phyloP scores from a whole-genome alignment of 2,888 invertebrate genomes.

The Acanthosepion pharaonis region DNA sequence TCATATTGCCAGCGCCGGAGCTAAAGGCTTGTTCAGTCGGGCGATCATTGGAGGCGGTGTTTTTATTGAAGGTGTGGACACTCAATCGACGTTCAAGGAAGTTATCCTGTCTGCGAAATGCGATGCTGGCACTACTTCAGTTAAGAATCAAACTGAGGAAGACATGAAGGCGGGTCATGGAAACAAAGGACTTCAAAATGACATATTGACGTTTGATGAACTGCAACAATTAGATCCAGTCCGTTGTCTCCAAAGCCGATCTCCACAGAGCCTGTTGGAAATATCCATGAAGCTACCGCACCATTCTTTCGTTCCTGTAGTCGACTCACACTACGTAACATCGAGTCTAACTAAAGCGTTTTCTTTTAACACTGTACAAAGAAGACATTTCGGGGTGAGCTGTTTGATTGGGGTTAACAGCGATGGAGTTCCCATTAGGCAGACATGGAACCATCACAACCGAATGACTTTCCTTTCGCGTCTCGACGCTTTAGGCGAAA shows the following conservation, averaged over 20 bases:
- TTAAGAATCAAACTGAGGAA: neutral
- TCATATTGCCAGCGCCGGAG: constrained; percentile 54
- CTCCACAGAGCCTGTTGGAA: constrained; percentile 20
- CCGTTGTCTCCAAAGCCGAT: constrained; percentile 46
- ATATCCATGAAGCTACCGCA: neutral
- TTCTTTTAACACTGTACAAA: neutral
- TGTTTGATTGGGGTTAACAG: neutral
- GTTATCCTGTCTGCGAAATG: neutral
- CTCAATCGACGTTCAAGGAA: neutral
- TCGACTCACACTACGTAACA: neutral
- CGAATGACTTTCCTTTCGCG: constrained; percentile 24
- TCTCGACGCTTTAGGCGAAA: neutral
- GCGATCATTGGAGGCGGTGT: constrained; percentile 60
- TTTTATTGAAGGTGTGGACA: neutral
- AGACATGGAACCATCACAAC: neutral
- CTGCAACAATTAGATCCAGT: neutral
- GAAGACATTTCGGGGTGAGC: neutral
- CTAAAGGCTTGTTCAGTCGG: constrained; percentile 56
- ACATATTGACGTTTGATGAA: neutral
- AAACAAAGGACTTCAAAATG: neutral
- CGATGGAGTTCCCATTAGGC: neutral
- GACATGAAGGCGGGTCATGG: neutral
- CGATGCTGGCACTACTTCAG: neutral
- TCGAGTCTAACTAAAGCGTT: neutral
- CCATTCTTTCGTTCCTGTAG: neutral